Conservation (phyloP, 2,888 invertebrate species). For the Parthenolecanium corni region DNA sequence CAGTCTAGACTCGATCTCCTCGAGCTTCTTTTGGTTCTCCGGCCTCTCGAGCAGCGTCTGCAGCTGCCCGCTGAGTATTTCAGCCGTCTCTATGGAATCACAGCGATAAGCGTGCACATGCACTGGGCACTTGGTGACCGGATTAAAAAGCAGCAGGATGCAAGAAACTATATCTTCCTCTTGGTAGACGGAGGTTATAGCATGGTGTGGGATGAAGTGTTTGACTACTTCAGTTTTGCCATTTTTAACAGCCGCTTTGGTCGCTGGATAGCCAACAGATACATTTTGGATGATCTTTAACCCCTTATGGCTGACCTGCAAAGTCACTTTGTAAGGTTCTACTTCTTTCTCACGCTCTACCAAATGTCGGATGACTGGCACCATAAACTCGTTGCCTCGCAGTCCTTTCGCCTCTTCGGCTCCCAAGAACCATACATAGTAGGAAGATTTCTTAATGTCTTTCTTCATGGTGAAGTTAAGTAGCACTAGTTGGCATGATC, state of each 20-base stretch:
- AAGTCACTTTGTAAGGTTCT: slow-evolving; percentile 79
- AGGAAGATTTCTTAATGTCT: slow-evolving; percentile 80
- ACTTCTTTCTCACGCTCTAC: slow-evolving; percentile 73
- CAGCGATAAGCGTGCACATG: slow-evolving; percentile 93
- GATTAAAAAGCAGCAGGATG: slow-evolving; percentile 84
- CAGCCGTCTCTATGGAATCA: slow-evolving; percentile 86
- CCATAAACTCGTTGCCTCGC: slow-evolving; percentile 70
- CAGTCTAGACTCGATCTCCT: slow-evolving; percentile 59
- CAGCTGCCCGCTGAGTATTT: slow-evolving; percentile 71
- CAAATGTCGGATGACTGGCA: slow-evolving; percentile 72
- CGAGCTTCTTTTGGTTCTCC: slow-evolving; percentile 74
- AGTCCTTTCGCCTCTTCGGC: slow-evolving; percentile 87
- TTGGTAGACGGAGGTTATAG: slow-evolving; percentile 80
- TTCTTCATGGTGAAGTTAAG: slow-evolving; percentile 42
- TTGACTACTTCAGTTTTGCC: slow-evolving; percentile 59
- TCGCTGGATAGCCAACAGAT: slow-evolving; percentile 34
- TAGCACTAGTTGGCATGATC: neutral
- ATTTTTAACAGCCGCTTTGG: slow-evolving; percentile 33
- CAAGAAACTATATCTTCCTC: slow-evolving; percentile 88
- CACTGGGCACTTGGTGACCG: slow-evolving; percentile 83
- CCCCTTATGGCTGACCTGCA: slow-evolving; percentile 76
- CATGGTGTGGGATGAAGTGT: slow-evolving; percentile 87
- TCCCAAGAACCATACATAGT: slow-evolving; percentile 89
- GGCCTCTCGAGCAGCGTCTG: slow-evolving; percentile 68
- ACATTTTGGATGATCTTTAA: slow-evolving; percentile 83